Percentiles rank a stretch among this genome's conserved stretches.
Evolutionary conservation across 1,140 invertebrate species (phyloP).

Genomic region (Chymomyza costata): DNA sequence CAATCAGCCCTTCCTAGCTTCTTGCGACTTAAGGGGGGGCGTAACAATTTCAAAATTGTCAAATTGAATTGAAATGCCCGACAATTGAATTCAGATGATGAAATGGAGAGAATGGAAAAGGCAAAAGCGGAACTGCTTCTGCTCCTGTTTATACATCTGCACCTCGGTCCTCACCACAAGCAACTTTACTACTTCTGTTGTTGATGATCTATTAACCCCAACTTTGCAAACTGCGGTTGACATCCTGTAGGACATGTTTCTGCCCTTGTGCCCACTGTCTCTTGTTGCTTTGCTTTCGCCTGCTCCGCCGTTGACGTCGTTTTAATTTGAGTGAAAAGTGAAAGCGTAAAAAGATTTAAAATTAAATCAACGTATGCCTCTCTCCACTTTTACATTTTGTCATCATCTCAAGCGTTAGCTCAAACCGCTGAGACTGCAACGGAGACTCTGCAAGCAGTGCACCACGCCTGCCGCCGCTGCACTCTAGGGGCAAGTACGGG

Average conservation of each 20-base stretch:
- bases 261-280: neutral
- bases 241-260: slow-evolving; percentile 4
- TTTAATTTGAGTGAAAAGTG: slow-evolving; percentile 63
- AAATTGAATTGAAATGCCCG: slow-evolving; percentile 69
- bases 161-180: neutral
- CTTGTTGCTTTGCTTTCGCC: slow-evolving; percentile 9
- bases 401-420: too few species aligned
- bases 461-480: too few species aligned
- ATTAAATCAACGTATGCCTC: slow-evolving; percentile 53
- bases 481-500: too few species aligned
- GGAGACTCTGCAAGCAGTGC: too few species aligned
- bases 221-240: slow-evolving; percentile 16
- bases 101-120: slow-evolving; percentile 43
- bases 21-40: too few species aligned
- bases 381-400: too few species aligned
- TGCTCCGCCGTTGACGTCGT: slow-evolving; percentile 28
- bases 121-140: neutral
- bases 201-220: slow-evolving; percentile 54
- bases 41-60: slow-evolving; percentile 56
- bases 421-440: slow-evolving; percentile 27
- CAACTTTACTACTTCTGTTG: neutral
- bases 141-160: neutral
- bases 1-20: slow-evolving; percentile 21
- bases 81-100: slow-evolving; percentile 61
- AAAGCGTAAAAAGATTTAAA: slow-evolving; percentile 60